Percentiles rank a stretch among this genome's conserved stretches.
Conservation (phyloP, 2,888 invertebrate species). For the Drosophila stalkeri region DNA sequence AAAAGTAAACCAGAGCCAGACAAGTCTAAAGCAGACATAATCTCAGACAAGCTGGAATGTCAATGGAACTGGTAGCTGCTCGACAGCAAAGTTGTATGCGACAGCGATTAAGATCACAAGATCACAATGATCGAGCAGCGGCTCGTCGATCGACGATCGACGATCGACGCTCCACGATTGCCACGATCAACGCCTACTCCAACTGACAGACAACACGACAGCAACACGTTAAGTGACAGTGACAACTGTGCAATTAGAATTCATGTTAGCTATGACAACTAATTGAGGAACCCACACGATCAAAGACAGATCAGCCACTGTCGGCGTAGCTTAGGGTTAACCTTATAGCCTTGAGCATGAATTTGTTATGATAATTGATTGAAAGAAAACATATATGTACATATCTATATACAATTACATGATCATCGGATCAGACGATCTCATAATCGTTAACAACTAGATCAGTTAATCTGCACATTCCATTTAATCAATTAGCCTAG, state of each 20-base stretch:
- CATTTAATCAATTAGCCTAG: not conserved
- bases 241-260: conserved; percentile 53
- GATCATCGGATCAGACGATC: not conserved
- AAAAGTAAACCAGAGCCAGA: conserved; percentile 39
- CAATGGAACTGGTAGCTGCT: conserved; percentile 41
- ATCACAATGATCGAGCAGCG: conserved; percentile 13
- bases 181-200: conserved; percentile 42
- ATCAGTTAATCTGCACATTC: conserved; percentile 4
- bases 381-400: not conserved
- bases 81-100: conserved; percentile 5
- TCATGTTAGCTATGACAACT: conserved; percentile 28
- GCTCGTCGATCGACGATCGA: conserved; percentile 1
- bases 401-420: too few species aligned
- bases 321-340: not conserved
- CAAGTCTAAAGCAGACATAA: conserved; percentile 77
- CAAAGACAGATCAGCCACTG: conserved; percentile 1
- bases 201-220: conserved; percentile 70
- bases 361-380: conserved; percentile 3
- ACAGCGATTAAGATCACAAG: conserved; percentile 67
- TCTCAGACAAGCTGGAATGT: conserved; percentile 81
- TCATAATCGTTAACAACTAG: not conserved
- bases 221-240: conserved; percentile 61
- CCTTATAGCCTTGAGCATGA: not conserved
- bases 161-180: conserved; percentile 2
- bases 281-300: conserved; percentile 36